Evolutionary conservation across 2,113 vertebrate species (phyloP).

Genomic region (Psammodynastes pulverulentus): DNA sequence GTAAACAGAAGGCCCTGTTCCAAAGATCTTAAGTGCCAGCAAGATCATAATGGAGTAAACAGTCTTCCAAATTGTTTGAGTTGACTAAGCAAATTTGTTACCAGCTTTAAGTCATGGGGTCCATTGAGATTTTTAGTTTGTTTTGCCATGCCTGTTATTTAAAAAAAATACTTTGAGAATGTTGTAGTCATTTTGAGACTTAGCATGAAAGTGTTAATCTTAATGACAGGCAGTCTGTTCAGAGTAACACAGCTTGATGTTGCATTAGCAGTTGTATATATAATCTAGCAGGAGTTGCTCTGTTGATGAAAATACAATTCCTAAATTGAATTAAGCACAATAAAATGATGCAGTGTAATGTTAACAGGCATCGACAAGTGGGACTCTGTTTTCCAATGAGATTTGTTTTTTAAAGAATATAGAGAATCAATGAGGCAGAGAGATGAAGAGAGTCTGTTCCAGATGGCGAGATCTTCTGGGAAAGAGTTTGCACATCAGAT

Average conservation of each 20-base stretch:
- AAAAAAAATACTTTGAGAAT: not conserved
- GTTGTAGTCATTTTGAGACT: not conserved
- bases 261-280: not conserved
- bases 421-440: constrained; percentile 41
- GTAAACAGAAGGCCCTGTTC: not conserved
- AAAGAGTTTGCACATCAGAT: constrained; percentile 15
- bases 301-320: constrained; percentile 40
- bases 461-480: constrained; percentile 41
- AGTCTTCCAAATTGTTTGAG: not conserved
- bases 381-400: constrained; percentile 38
- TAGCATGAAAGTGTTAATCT: not conserved
- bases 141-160: not conserved
- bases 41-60: not conserved
- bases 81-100: not conserved
- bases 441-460: constrained; percentile 38
- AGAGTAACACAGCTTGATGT: not conserved
- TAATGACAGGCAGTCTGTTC: not conserved
- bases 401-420: constrained; percentile 44
- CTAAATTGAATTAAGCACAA: constrained; percentile 50
- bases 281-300: not conserved
- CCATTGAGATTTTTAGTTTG: not conserved
- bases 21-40: not conserved
- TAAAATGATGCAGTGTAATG: constrained; percentile 32
- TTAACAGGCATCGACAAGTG: constrained; percentile 41
- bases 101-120: not conserved